Base-by-base conservation (phyloP, 2,113 vertebrate species). In the Chaenogobius annularis region DNA sequence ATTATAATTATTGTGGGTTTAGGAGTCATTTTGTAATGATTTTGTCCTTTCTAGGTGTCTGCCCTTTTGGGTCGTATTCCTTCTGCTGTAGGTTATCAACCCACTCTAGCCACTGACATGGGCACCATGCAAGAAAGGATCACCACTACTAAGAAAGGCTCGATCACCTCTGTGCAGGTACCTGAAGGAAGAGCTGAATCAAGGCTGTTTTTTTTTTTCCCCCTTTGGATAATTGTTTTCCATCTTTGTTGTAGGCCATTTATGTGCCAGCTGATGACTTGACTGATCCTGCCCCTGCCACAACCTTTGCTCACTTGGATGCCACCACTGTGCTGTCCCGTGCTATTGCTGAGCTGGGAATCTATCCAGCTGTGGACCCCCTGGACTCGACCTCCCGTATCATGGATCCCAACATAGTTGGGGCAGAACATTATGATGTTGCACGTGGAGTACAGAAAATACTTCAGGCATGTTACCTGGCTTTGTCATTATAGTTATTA, bases 81-180 rank as follows among this genome's bases (percentile, higher is more conserved):
- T 78, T 99, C 97, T 0, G 97, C 97, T 7, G 97, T 98, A 89
- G 97, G 97, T 70, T 99, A 99, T 90, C 98, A 98, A 90, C 97
- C 97, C 83, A 99, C 97, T 0, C 89, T 99, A 90, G 98, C 98
- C 87, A 99, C 97, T 40, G 97, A 99, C 88, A 99, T 99, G 97
- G 98, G 98, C 74, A 98, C 97, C 90, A 98, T 99, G 98, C 98
- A 99, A 93, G 97, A 99, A 87, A 91, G 98, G 67, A 99, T 99
- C 83, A 99, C 98, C 79, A 99, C 98, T 89, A 99, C 98, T 0
- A 97, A 97, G 90, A 98, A 99, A 78, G 98, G 98, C 3, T 99
- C 98, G 1, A 99, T 99, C 92, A 98, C 97, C 2, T 99, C 96
- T 10, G 97, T 93, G 79, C 92, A 93, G 92, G 93, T 93, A 75